Evolutionary conservation across 2,113 vertebrate species (phyloP).

Genomic region (Phodopus roborovskii): DNA sequence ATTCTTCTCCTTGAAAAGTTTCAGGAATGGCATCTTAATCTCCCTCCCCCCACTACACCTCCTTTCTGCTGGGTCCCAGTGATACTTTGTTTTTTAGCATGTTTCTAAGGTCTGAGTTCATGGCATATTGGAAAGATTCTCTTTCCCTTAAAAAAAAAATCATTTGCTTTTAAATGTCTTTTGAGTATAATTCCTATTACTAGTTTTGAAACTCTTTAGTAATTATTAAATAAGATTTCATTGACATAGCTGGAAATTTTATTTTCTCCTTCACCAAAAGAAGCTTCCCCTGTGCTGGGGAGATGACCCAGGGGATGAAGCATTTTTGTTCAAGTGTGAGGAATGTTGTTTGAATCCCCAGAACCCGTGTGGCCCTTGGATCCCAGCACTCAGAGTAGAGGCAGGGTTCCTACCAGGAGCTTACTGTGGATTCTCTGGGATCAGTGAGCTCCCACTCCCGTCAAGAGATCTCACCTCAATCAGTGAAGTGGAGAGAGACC

Average conservation of each 20-base stretch:
- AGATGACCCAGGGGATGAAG: background rate
- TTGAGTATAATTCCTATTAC: conserved; percentile 3
- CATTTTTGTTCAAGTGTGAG: background rate
- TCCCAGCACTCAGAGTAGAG: background rate
- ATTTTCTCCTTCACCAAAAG: background rate
- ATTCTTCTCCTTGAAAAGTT: background rate
- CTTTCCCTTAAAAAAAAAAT: background rate
- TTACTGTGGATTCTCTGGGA: background rate
- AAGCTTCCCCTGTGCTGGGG: background rate
- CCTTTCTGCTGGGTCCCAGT: background rate
- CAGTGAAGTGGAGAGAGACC: background rate
- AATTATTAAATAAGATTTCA: background rate
- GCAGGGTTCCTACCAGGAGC: background rate
- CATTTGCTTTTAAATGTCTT: background rate
- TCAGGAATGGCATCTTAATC: background rate
- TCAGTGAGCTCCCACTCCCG: background rate
- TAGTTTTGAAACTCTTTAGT: conserved; percentile 35
- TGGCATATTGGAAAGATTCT: background rate
- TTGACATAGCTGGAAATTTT: conserved; percentile 39
- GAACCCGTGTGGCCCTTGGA: background rate
- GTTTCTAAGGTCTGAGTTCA: background rate
- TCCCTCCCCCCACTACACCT: background rate
- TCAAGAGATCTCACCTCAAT: background rate
- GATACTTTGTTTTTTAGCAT: background rate
- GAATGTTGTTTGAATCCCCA: background rate